Evolutionary conservation across 1,140 invertebrate genomes (phyloP).

Genomic region (Conus ventricosus): DNA sequence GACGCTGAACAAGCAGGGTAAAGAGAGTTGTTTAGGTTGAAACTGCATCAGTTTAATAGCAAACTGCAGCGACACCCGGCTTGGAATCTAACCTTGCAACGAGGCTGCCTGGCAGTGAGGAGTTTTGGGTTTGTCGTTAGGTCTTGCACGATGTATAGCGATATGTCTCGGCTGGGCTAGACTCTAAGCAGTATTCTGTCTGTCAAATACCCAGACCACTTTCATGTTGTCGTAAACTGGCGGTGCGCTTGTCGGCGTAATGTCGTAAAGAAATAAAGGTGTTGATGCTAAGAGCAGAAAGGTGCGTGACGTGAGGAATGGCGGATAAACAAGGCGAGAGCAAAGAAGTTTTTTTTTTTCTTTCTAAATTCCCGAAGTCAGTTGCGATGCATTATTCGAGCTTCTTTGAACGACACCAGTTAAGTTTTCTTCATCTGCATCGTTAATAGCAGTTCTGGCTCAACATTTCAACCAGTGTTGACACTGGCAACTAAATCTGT

Average conservation of each 20-base stretch:
- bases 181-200: background rate
- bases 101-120: background rate
- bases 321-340: background rate
- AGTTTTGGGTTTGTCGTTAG: background rate
- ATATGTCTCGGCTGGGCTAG: background rate
- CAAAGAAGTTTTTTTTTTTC: background rate
- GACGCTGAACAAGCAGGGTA: too few relatives aligned
- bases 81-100: background rate
- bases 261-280: conserved; percentile 15
- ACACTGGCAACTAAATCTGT: too few relatives aligned
- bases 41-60: background rate
- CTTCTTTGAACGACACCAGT: too few relatives aligned
- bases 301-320: background rate
- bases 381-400: too few relatives aligned
- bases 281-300: background rate
- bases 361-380: too few relatives aligned
- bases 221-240: conserved; percentile 25
- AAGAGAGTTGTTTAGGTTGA: background rate
- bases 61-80: background rate
- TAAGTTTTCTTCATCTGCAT: too few relatives aligned
- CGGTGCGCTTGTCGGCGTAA: background rate
- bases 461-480: too few relatives aligned
- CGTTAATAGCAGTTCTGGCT: too few relatives aligned
- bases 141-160: background rate
- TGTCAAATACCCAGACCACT: background rate